Base-by-base conservation (phyloP, 2,113 vertebrate genomes). In the Siniperca knerii region DNA sequence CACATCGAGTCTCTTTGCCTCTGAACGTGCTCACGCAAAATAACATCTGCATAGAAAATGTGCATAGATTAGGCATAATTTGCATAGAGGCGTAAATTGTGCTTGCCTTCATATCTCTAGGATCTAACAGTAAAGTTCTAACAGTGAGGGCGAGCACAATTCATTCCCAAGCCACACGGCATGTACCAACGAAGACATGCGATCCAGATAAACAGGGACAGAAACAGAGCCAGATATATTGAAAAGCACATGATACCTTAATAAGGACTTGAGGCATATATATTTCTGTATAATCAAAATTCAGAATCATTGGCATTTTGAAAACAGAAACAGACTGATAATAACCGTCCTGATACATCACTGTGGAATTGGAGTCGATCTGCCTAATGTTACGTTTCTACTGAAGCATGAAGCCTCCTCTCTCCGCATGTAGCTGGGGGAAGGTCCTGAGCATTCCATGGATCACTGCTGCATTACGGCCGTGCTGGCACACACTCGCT, bases 241-340 rank as follows among this genome's bases (percentile, higher is more conserved):
- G 40, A 55, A 73, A 80, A 71, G 67, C 20, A 66, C 54, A 77
- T 62, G 40, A 91, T 80, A 87, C 76, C 81, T 85, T 76, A 81
- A 79, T 46, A 48, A 88, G 70, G 69, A 87, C 23, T 75, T 80
- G 66, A 80, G 55, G 81, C 65, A 84, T 78, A 85, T 77, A 80
- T 52, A 62, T 70, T 73, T 87, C 40, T 88, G 84, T 84, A 65
- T 88, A 83, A 87, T 88, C 75, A 80, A 84, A 87, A 87, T 76
- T 84, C 80, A 71, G 35, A 46, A 88, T 79, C 52, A 88, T 88
- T 90, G 85, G 82, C 80, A 77, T 79, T 55, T 60, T 78, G 81
- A 79, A 90, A 82, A 87, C 23, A 75, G 52, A 81, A 54, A 87
- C 21, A 55, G 46, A 83, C 74, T 90, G 73, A 90, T 85, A 91